These are phyloP conservation scores for Drosophila nikananu DNA, from an alignment of 1,140 invertebrate species.

Conservation along the genomic window DNA sequence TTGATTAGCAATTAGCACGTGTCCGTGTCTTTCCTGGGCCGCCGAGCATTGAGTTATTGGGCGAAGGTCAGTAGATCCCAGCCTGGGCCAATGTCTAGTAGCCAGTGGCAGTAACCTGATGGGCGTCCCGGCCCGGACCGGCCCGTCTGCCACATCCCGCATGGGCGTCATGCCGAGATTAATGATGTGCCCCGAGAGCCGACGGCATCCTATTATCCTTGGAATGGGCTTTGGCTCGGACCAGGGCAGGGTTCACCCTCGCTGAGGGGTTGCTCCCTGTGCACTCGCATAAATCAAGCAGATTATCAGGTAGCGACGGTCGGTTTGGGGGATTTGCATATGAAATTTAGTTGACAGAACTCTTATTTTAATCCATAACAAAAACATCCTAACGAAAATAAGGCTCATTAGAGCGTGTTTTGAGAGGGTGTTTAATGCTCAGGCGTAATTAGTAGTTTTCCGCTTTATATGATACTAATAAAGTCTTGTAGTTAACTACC, in stretches of 20 bases:
- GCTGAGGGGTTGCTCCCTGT: constrained; percentile 33
- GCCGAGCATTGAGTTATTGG: constrained; percentile 71
- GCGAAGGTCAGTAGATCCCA: constrained; percentile 63
- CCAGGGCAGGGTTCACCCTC: constrained; percentile 20
- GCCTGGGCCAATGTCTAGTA: constrained; percentile 30
- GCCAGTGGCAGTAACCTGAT: constrained; percentile 13
- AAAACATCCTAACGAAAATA: background rate
- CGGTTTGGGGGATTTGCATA: constrained; percentile 71
- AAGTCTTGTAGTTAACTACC: background rate
- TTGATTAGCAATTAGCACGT: constrained; percentile 78
- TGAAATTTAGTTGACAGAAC: constrained; percentile 76
- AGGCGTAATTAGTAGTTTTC: background rate
- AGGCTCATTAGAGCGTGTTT: constrained; percentile 12
- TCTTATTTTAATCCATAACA: constrained; percentile 20
- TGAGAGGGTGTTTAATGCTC: background rate
- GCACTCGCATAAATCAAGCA: constrained; percentile 75
- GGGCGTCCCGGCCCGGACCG: constrained; percentile 3
- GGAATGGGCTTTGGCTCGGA: constrained; percentile 3
- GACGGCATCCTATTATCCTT: constrained; percentile 60
- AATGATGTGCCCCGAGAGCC: constrained; percentile 62
- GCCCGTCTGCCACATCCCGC: constrained; percentile 50
- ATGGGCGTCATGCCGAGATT: constrained; percentile 64
- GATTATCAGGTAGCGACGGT: constrained; percentile 78
- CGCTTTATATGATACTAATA: background rate
- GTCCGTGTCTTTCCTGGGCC: constrained; percentile 53